phyloP scores from a whole-genome alignment of 2,797 vertebrate species.

The Falco biarmicus region DNA sequence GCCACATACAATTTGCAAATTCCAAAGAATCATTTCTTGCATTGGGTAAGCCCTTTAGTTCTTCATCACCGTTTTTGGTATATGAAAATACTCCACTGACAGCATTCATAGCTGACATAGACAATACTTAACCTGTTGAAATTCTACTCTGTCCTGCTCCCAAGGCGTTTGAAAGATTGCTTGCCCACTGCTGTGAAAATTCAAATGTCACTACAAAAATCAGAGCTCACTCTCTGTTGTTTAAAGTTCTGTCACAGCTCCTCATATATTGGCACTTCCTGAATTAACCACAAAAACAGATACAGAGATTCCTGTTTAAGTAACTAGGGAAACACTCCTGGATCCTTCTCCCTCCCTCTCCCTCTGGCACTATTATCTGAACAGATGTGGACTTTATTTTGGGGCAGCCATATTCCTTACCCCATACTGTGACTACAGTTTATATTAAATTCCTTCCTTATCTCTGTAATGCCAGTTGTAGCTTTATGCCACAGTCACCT shows the following conservation, averaged over 20 bases:
- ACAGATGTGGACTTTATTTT: slow-evolving; percentile 24
- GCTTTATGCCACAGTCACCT: neutral
- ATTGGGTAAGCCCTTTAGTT: neutral
- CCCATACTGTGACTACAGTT: neutral
- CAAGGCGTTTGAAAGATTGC: neutral
- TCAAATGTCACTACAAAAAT: neutral
- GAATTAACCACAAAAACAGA: slow-evolving; percentile 23
- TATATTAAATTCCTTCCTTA: slow-evolving; percentile 32
- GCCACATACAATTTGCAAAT: neutral
- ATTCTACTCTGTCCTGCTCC: neutral
- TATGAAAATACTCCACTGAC: neutral
- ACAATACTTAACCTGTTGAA: neutral
- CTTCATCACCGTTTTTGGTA: neutral
- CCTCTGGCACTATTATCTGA: slow-evolving; percentile 4
- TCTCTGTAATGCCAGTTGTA: neutral
- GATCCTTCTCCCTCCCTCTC: neutral
- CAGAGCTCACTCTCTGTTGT: neutral
- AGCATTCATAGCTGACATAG: neutral
- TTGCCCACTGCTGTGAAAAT: neutral
- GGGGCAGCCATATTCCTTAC: neutral
- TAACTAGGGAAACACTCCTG: neutral
- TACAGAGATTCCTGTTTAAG: neutral
- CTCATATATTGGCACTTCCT: neutral
- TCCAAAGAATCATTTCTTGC: neutral
- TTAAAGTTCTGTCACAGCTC: neutral